phyloP scores from a whole-genome alignment of 2,113 vertebrate genomes.

The Siniperca chuatsi region DNA sequence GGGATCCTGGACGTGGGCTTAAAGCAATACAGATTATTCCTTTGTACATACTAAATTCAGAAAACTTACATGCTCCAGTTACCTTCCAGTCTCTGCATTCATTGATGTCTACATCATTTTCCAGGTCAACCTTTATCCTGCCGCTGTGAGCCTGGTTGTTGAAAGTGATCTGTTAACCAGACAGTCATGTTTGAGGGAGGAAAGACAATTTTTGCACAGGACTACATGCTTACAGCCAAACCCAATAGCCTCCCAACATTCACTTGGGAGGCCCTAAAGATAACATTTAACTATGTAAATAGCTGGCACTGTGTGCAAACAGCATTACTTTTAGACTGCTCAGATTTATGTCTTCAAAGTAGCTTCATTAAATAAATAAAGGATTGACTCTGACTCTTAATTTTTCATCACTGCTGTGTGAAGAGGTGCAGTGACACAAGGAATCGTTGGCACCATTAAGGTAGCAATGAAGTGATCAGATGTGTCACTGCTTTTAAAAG shows the following conservation, averaged over 20 bases:
- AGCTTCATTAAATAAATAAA: neutral
- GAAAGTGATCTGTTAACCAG: slow-evolving; percentile 88
- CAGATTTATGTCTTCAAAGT: neutral
- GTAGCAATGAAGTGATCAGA: slow-evolving; percentile 13
- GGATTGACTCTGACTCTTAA: neutral
- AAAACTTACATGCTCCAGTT: slow-evolving; percentile 90
- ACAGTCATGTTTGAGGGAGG: neutral
- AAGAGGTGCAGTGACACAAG: neutral
- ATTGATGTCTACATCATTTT: slow-evolving; percentile 91
- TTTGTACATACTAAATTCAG: neutral
- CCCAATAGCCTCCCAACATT: neutral
- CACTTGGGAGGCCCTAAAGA: neutral
- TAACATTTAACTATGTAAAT: slow-evolving; percentile 20
- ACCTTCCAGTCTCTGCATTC: slow-evolving; percentile 95
- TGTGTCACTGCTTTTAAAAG: slow-evolving; percentile 12
- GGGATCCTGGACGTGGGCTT: neutral
- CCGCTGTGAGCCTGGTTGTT: slow-evolving; percentile 95
- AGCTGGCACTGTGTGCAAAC: neutral
- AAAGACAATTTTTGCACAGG: neutral
- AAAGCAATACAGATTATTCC: neutral
- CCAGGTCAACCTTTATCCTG: slow-evolving; percentile 91
- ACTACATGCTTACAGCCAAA: neutral
- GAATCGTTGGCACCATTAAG: neutral
- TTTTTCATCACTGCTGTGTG: neutral
- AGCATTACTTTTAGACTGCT: neutral